A percentile compares a stretch with the other conserved stretches of the same genome.
phyloP scores from a whole-genome alignment of 37 sponge, comb jelly and placozoan species.

The Cliona cf. orientalis region DNA sequence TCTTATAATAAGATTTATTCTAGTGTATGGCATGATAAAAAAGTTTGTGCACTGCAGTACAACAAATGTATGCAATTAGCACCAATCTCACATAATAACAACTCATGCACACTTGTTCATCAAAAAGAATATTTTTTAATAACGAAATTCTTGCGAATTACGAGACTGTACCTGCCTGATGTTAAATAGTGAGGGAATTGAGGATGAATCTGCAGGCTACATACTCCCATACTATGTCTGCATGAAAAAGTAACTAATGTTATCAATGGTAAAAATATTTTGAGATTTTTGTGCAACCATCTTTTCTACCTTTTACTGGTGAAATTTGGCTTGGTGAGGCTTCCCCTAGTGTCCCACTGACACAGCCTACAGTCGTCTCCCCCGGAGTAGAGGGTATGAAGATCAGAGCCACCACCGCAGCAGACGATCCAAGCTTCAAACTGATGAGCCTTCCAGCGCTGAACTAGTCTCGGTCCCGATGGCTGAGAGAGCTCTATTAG shows the following conservation, averaged over 20 bases:
- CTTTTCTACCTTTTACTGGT: conserved; percentile 24
- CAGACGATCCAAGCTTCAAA: conserved; percentile 88
- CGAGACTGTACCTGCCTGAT: conserved; percentile 73
- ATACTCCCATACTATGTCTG: conserved; percentile 91
- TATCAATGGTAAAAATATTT: not conserved
- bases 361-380: conserved; percentile 71
- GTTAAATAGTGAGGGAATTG: conserved; percentile 31
- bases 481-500: conserved; percentile 4
- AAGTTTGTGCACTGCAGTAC: too few relatives aligned
- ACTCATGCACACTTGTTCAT: too few relatives aligned
- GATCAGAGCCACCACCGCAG: conserved; percentile 33
- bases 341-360: conserved; percentile 54
- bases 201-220: conserved; percentile 79
- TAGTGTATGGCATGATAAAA: too few relatives aligned
- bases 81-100: too few relatives aligned
- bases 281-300: not conserved
- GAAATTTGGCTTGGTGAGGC: not conserved
- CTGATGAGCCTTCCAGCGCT: conserved; percentile 75
- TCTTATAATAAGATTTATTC: too few relatives aligned
- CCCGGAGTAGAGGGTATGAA: conserved; percentile 68
- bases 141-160: not conserved
- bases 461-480: not conserved
- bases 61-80: too few relatives aligned
- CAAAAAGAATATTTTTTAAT: too few relatives aligned
- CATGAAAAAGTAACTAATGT: not conserved